Evolutionary conservation across 2,113 vertebrate species (phyloP), one percentile per base, ranked within the genome.

Genomic region (Gobiocypris rarus): DNA sequence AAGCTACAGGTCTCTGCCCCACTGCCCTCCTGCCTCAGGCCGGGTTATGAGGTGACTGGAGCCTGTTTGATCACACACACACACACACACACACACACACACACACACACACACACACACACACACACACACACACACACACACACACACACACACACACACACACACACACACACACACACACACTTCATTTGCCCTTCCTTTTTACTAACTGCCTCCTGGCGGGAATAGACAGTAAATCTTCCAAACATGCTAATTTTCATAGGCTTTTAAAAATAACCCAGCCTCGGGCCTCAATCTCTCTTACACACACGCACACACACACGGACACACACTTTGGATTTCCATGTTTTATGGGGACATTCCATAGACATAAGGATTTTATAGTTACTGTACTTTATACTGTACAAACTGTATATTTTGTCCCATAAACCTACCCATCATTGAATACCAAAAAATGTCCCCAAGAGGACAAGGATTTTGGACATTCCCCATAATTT

Each of bases 1-100:
- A 84, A 84, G 28, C 9, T 38, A 38, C 69, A 69, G 48, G 76
- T 75, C 41, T 43, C n/a, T 58, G 83, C n/a, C 28, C 48, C 50
- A 22, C 48, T 77, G n/a, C 26, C 45, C 70, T 43, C 56, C 59
- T 59, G 59, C 76, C 26, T 59, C 24, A 31, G 86, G 77, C 38
- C 6, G 26, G 28, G 38, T 41, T 31, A 73, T 67, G 19, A 75
- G 50, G 34, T 54, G 28, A 31, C 63, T 8, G 52, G 28, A 48
- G 26, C n/a, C 54, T 63, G n/a, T 75, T 81, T 50, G 50, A 71
- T 31, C 38, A 2, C 8, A 7, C 41, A 19, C 52, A 15, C 41
- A 9, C 79, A 13, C 5, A 19, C 69, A n/a, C 54, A 17, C 19
- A 31, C n/a, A 17, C 45, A 14, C 3, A 13, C 58, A 10, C 58